These are phyloP conservation scores for Tinea trinotella DNA, from an alignment of 2,888 invertebrate species.

Conservation along the genomic window DNA sequence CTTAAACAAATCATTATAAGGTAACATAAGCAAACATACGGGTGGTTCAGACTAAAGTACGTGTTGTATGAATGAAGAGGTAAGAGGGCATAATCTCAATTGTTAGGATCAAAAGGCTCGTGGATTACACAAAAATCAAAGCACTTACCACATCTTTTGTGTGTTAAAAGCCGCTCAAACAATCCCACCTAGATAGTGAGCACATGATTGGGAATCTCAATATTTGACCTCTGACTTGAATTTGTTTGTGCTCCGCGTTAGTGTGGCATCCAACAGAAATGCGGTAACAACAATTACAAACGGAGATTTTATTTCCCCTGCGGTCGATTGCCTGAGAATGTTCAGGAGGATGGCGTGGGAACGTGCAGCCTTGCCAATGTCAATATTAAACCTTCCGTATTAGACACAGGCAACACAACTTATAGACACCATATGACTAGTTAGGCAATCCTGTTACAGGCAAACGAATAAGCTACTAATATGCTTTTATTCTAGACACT, in stretches of 20 bases:
- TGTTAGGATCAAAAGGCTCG: conserved; percentile 50
- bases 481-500: too few relatives aligned
- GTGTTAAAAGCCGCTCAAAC: conserved; percentile 64
- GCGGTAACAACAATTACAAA: conserved; percentile 37
- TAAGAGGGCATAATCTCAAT: conserved; percentile 23
- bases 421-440: too few relatives aligned
- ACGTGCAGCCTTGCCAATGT: conserved; percentile 36
- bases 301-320: conserved; percentile 35
- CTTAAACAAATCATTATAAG: conserved; percentile 10
- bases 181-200: conserved; percentile 28
- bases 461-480: too few relatives aligned
- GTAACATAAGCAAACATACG: background rate
- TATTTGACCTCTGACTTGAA: conserved; percentile 49
- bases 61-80: background rate
- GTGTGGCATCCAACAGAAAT: conserved; percentile 29
- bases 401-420: too few relatives aligned
- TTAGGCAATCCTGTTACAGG: too few relatives aligned
- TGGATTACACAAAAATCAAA: conserved; percentile 56
- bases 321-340: conserved; percentile 43
- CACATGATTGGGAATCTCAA: conserved; percentile 43
- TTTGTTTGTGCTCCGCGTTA: conserved; percentile 53
- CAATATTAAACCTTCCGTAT: too few relatives aligned
- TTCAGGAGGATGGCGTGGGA: conserved; percentile 63
- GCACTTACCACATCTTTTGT: conserved; percentile 64
- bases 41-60: too few relatives aligned